Evolutionary conservation across 1,140 invertebrate genomes (phyloP).

Genomic region (Ceratina japonica): DNA sequence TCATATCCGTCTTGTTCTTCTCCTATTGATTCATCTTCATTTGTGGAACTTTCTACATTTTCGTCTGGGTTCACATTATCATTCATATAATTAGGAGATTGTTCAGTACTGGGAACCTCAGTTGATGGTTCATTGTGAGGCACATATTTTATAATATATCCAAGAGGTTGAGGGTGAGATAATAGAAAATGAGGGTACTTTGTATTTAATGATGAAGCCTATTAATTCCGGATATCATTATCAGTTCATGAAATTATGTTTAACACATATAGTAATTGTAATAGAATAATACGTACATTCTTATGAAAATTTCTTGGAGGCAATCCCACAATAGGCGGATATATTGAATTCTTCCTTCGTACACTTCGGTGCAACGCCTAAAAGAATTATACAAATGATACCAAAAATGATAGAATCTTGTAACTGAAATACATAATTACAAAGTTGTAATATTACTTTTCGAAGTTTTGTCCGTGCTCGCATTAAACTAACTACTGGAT

Average conservation of each 20-base stretch:
- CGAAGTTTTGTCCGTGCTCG: not conserved
- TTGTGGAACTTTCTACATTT: not conserved
- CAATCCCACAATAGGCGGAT: not conserved
- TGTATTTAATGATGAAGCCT: not conserved
- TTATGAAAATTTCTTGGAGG: not conserved
- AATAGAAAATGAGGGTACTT: not conserved
- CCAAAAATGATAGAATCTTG: too few species aligned
- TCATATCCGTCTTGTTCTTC: not conserved
- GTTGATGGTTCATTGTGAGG: not conserved
- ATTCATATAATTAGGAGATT: not conserved
- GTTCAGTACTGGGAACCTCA: constrained; percentile 1
- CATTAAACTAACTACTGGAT: constrained; percentile 8
- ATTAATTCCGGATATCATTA: constrained; percentile 1
- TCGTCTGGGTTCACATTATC: constrained; percentile 19
- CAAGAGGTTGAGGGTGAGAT: constrained; percentile 12
- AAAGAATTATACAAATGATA: not conserved
- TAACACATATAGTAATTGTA: not conserved
- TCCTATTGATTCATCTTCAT: not conserved
- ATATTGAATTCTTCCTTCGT: not conserved
- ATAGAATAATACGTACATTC: constrained; percentile 4
- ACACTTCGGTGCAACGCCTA: not conserved
- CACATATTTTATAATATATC: constrained; percentile 25
- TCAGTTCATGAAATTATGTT: not conserved
- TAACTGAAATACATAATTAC: not conserved
- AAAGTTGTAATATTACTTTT: not conserved